These are phyloP conservation scores for Rhagonycha fulva DNA, from an alignment of 2,888 invertebrate genomes.

Conservation along the genomic window DNA sequence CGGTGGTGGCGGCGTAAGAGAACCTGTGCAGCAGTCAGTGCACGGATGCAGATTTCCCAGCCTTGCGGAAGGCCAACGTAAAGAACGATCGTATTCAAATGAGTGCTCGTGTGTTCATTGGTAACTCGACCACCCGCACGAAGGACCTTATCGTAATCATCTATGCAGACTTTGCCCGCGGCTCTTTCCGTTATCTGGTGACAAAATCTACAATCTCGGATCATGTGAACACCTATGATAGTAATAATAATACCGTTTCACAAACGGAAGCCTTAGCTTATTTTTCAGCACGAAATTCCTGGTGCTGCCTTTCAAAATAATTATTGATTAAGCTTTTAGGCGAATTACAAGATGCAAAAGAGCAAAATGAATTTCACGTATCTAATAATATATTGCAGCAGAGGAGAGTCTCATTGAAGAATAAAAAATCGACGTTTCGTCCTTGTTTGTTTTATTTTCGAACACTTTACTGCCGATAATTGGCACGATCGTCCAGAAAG, in stretches of 20 bases:
- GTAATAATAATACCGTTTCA: constrained; percentile 5
- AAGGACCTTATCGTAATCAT: constrained; percentile 49
- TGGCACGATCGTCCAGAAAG: constrained; percentile 47
- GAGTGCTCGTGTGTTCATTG: constrained; percentile 50
- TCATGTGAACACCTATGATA: constrained; percentile 54
- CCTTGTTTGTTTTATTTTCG: constrained; percentile 45
- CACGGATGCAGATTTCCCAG: constrained; percentile 48
- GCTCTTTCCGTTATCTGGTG: constrained; percentile 52
- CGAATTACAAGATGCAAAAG: not conserved
- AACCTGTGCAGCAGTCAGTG: constrained; percentile 4
- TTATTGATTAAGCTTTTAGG: not conserved
- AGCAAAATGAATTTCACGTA: constrained; percentile 34
- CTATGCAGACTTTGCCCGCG: constrained; percentile 44
- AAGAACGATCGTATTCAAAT: constrained; percentile 55
- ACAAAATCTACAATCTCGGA: constrained; percentile 57
- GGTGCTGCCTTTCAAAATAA: not conserved
- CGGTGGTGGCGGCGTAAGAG: constrained; percentile 37
- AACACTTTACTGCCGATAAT: constrained; percentile 49
- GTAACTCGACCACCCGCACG: constrained; percentile 50
- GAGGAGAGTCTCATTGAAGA: constrained; percentile 37
- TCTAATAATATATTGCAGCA: constrained; percentile 40
- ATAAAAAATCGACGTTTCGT: constrained; percentile 40
- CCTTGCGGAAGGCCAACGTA: constrained; percentile 40
- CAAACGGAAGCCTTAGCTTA: not conserved
- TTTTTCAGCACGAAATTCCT: not conserved